These are phyloP conservation scores for Antennarius maculatus DNA, from an alignment of 2,797 vertebrate genomes.

Conservation along the genomic window DNA sequence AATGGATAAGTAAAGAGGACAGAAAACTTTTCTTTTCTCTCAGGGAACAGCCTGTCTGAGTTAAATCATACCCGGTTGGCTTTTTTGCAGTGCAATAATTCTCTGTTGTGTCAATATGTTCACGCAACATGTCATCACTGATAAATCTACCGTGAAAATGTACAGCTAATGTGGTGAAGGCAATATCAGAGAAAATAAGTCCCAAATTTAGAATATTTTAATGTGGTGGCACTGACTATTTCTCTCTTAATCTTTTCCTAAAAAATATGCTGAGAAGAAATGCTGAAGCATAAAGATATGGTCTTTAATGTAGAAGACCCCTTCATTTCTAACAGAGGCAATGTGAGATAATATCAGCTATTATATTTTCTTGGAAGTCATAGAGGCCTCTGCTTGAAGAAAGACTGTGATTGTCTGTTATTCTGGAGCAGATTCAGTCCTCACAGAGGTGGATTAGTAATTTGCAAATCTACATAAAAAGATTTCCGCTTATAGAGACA, in stretches of 20 bases:
- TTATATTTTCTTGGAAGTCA: constrained; percentile 75
- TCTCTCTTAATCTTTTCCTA: constrained; percentile 58
- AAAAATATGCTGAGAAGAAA: constrained; percentile 67
- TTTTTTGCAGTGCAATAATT: constrained; percentile 51
- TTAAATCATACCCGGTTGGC: constrained; percentile 43
- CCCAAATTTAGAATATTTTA: constrained; percentile 51
- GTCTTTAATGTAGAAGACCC: constrained; percentile 71
- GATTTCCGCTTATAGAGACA: constrained; percentile 30
- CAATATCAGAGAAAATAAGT: constrained; percentile 43
- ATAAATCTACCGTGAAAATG: constrained; percentile 57
- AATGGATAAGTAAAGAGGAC: constrained; percentile 39
- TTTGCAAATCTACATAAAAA: constrained; percentile 42
- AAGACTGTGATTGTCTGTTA: constrained; percentile 46
- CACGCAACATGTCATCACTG: constrained; percentile 63
- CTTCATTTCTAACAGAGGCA: constrained; percentile 66
- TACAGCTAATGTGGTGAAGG: constrained; percentile 54
- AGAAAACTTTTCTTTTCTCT: constrained; percentile 37
- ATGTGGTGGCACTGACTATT: constrained; percentile 56
- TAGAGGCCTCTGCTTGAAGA: constrained; percentile 52
- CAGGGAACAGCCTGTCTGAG: constrained; percentile 36
- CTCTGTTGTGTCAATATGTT: constrained; percentile 59
- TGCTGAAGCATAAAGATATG: constrained; percentile 49
- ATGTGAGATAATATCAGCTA: constrained; percentile 77
- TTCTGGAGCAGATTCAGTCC: constrained; percentile 34
- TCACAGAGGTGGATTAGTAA: constrained; percentile 33